Percentiles rank a stretch among this genome's conserved stretches.
phyloP scores from a whole-genome alignment of 1,140 invertebrate genomes.

The Muscidifurax raptorellus region DNA sequence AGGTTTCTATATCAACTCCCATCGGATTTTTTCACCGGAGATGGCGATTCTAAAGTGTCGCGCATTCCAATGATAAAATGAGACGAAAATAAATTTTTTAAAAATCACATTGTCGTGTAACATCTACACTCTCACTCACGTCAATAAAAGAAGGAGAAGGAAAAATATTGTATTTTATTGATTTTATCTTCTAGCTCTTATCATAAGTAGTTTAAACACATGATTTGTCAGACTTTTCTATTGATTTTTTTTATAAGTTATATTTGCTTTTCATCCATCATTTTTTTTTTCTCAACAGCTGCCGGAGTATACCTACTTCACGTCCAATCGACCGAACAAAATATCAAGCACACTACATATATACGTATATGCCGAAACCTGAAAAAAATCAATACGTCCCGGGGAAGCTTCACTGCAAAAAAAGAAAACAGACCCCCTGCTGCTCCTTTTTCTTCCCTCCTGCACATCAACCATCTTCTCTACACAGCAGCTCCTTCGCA shows the following conservation, averaged over 20 bases:
- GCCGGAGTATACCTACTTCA: not conserved
- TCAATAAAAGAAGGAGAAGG: slow-evolving; percentile 66
- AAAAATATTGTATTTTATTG: slow-evolving; percentile 52
- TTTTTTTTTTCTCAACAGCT: no score
- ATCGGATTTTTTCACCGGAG: slow-evolving; percentile 20
- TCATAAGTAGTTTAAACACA: slow-evolving; percentile 5
- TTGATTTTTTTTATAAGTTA: no score
- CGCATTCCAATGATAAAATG: slow-evolving; percentile 66
- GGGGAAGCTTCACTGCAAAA: slow-evolving; percentile 29
- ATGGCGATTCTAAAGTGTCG: slow-evolving; percentile 55
- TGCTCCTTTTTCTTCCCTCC: slow-evolving; percentile 38
- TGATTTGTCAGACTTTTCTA: slow-evolving; percentile 3
- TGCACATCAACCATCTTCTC: slow-evolving; percentile 31
- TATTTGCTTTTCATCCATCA: no score
- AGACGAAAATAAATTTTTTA: slow-evolving; percentile 50
- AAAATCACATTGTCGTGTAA: slow-evolving; percentile 62
- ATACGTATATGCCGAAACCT: not conserved
- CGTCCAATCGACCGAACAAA: not conserved
- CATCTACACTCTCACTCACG: slow-evolving; percentile 63
- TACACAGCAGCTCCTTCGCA: not conserved
- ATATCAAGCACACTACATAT: not conserved
- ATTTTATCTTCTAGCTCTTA: not conserved
- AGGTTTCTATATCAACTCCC: slow-evolving; percentile 7
- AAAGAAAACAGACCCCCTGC: slow-evolving; percentile 47
- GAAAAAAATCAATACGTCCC: slow-evolving; percentile 49